Conservation (phyloP, 2,888 invertebrate species). For the Apamea sordens region DNA sequence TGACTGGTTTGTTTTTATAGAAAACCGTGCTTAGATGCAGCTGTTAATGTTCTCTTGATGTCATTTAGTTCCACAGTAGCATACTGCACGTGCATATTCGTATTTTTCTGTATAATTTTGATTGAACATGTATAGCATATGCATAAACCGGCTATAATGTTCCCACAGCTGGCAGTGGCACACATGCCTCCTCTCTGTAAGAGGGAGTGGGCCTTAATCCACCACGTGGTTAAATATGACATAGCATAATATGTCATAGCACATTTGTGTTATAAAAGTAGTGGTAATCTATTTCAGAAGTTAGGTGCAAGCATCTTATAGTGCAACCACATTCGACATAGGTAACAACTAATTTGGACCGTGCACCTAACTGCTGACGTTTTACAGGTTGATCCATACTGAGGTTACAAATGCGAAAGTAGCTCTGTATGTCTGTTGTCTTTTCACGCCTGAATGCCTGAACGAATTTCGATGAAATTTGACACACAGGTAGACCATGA, state of each 20-base stretch:
- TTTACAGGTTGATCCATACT: background rate
- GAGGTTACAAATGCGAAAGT: background rate
- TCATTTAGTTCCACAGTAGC: background rate
- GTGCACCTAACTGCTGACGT: background rate
- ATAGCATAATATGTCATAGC: too few species aligned
- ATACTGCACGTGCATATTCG: background rate
- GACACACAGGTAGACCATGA: background rate
- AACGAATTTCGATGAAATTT: background rate
- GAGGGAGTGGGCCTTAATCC: too few species aligned
- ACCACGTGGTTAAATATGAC: too few species aligned
- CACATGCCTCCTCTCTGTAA: too few species aligned
- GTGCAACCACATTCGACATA: too few species aligned
- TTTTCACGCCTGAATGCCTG: background rate
- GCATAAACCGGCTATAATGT: too few species aligned
- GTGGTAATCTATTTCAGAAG: too few species aligned
- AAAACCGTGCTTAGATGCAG: background rate
- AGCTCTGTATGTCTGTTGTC: background rate
- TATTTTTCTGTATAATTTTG: background rate
- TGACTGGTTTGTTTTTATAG: background rate
- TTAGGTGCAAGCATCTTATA: too few species aligned
- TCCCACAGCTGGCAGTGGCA: too few species aligned
- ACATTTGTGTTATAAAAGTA: too few species aligned
- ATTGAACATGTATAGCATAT: background rate
- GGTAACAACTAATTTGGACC: too few species aligned
- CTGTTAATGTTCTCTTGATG: slow-evolving; percentile 6